Percentiles rank a stretch among this genome's conserved stretches.
These are phyloP conservation scores for Xiphophorus hellerii DNA, from an alignment of 2,113 vertebrate genomes.

Conservation along the genomic window DNA sequence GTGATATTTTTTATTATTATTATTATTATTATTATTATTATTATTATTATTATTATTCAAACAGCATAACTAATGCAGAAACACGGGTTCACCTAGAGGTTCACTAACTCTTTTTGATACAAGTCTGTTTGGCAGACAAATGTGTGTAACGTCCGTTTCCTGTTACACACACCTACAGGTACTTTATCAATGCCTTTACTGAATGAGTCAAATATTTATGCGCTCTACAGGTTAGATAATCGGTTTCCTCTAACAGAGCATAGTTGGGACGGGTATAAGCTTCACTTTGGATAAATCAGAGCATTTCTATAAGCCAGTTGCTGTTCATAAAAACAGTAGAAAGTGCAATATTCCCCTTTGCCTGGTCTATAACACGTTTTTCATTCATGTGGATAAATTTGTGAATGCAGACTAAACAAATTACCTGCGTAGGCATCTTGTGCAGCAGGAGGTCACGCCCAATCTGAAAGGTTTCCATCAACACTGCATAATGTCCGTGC, in stretches of 20 bases:
- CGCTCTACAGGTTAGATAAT: neutral
- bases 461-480: neutral
- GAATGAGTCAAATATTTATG: neutral
- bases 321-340: neutral
- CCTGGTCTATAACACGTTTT: too few relatives aligned
- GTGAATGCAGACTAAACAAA: neutral
- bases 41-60: neutral
- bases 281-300: too few relatives aligned
- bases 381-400: neutral
- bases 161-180: neutral
- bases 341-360: neutral
- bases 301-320: neutral
- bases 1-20: too few relatives aligned
- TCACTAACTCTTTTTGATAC: neutral
- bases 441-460: conserved; percentile 11
- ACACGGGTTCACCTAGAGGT: neutral
- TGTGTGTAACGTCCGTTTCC: too few relatives aligned
- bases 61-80: neutral
- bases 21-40: too few relatives aligned
- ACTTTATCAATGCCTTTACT: neutral
- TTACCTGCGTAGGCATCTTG: neutral
- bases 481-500: neutral
- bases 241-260: neutral
- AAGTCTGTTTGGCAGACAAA: neutral
- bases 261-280: too few relatives aligned